phyloP scores from a whole-genome alignment of 2,113 vertebrate genomes.

The Fulmarus glacialis region DNA sequence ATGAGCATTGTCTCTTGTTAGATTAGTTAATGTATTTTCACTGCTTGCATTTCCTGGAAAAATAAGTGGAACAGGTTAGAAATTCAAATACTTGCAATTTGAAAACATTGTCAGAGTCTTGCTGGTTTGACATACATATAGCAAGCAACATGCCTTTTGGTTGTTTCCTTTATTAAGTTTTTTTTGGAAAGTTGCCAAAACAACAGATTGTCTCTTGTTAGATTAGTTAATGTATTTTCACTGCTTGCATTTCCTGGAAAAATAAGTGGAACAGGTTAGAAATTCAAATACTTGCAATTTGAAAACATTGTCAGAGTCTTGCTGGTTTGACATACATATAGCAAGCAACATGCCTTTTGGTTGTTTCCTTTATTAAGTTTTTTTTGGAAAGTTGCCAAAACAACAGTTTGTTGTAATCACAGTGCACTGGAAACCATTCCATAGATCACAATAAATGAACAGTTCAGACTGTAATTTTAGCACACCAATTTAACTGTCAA shows the following conservation, averaged over 20 bases:
- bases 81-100: neutral
- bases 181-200: neutral
- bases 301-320: neutral
- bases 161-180: neutral
- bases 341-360: neutral
- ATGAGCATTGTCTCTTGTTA: neutral
- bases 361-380: neutral
- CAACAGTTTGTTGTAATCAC: neutral
- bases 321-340: neutral
- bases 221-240: neutral
- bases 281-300: neutral
- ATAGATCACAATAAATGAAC: neutral
- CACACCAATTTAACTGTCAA: neutral
- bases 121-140: neutral
- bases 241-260: neutral
- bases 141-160: neutral
- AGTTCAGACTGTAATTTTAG: neutral
- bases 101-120: neutral
- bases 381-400: neutral
- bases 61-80: neutral
- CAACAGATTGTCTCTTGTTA: neutral
- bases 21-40: neutral
- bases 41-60: neutral
- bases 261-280: neutral
- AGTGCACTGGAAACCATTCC: neutral